Evolutionary conservation across 2,113 vertebrate species (phyloP), one percentile per base, ranked within the genome.

Genomic region (Peromyscus maniculatus): DNA sequence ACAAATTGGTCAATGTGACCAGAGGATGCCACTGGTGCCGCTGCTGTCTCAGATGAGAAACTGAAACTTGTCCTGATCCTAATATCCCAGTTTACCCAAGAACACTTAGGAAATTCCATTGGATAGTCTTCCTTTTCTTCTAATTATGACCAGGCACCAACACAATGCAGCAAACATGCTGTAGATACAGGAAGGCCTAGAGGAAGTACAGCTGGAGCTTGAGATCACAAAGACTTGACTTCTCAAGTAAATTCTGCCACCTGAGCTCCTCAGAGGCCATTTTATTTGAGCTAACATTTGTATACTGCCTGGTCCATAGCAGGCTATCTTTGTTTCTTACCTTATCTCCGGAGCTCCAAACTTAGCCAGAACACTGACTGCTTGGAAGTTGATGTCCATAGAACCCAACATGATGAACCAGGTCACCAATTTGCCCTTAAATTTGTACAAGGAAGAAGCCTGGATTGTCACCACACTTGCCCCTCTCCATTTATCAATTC

Each of bases 121-220:
- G 46, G 39, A 36, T 3, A 11, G 1, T 6, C 28, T 4, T 26
- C 12, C 28, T 87, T 89, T 57, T 72, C 52, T 78, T 89, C 78
- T 71, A 39, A 66, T 22, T 26, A 57, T 69, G 26, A 74, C 39
- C 64, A 71, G 4, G 39, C 11, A 52, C 49, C 11, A 52, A 49
- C 69, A 19, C 39, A n/a, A 11, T 0, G 4, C 7, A 46, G 31
- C 4, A 19, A 72, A 64, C 7, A 24, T 55, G 1, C 2, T 21
- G 0, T 0, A n/a, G 7, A 62, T 1, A 3, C 3, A 13, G 9
- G 28, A 4, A 2, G 49, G 52, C 67, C 31, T 64, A 4, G 52
- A 55, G 55, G 6, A 39, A 52, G 2, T 3, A 1, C 24, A 12
- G 11, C 36, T 4, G 3, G 2, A 7, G 52, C 59, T 62, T 39